Evolutionary conservation across 1,140 invertebrate genomes (phyloP), one percentile per base, ranked within the genome.

Genomic region (Hermetia illucens): DNA sequence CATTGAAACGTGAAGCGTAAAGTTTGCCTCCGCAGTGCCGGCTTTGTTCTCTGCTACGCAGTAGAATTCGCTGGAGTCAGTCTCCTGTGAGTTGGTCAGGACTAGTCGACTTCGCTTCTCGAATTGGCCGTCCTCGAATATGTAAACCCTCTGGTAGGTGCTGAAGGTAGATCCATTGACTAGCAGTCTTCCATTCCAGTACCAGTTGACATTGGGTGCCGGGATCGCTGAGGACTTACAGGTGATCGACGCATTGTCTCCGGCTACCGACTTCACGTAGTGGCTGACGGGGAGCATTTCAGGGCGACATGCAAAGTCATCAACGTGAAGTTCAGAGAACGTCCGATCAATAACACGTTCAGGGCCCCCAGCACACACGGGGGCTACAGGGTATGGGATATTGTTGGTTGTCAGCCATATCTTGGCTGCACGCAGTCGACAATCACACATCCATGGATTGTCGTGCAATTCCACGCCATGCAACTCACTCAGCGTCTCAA

Each of bases 361-460:
- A 0, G 82, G 82, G 1, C 74, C 74, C 1, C 67, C 66, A 1
- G 72, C 69, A 49, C 89, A 92, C 5, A 73, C 58, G 0, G 88
- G 87, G 1, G 79, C 67, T 16, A 84, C 71, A 0, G 78, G 71
- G 36, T 77, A 80, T 4, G 87, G 82, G 18, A 92, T 72, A 48
- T 90, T 91, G 44, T 82, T 75, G 42, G 79, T 72, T 4, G 77
- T 73, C 21, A 94, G 59, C 87, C 87, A 92, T 44, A 80, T 66
- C 51, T 89, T 87, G 38, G 86, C 71, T 38, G 82, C 76, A 16
- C 85, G 64, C 36, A 92, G 55, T 15, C 81, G 74, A 54, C 88
- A 94, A 52, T 93, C 86, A 51, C 89, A 94, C 21, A 77, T 70
- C 88, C 88, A 92, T 1, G 83, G 85, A 64, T 94, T 94, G 38